Conservation (phyloP, 2,888 invertebrate species). For the Melinaea menophilus region DNA sequence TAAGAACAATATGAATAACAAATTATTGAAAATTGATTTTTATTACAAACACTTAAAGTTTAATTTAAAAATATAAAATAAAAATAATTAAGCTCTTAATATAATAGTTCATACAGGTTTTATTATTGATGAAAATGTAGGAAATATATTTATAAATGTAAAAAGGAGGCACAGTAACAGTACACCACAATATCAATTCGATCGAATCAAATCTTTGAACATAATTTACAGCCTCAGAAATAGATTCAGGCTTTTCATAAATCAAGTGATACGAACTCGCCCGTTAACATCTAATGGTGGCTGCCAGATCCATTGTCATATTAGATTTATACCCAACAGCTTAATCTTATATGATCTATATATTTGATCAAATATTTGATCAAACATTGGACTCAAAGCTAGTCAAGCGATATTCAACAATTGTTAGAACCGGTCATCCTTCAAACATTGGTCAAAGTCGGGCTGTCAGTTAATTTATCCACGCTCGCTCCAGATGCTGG, state of each 20-base stretch:
- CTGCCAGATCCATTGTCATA: conserved; percentile 5
- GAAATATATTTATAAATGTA: too few relatives aligned
- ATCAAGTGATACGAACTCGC: background rate
- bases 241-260: background rate
- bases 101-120: background rate
- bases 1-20: background rate
- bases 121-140: background rate
- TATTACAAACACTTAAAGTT: background rate
- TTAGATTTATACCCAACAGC: background rate
- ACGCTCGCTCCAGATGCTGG: conserved; percentile 27
- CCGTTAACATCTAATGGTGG: background rate
- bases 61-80: background rate
- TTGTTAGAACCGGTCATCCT: conserved; percentile 1
- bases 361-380: background rate
- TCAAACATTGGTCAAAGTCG: conserved; percentile 9
- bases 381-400: too few relatives aligned
- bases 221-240: background rate
- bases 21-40: background rate
- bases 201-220: background rate
- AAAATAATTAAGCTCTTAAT: background rate
- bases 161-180: background rate
- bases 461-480: conserved; percentile 25
- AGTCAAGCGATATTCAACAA: background rate
- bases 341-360: background rate
- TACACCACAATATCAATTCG: background rate